Percentiles rank a stretch among this genome's conserved stretches.
phyloP scores from a whole-genome alignment of 2,888 invertebrate genomes.

The Aporophyla nigra region DNA sequence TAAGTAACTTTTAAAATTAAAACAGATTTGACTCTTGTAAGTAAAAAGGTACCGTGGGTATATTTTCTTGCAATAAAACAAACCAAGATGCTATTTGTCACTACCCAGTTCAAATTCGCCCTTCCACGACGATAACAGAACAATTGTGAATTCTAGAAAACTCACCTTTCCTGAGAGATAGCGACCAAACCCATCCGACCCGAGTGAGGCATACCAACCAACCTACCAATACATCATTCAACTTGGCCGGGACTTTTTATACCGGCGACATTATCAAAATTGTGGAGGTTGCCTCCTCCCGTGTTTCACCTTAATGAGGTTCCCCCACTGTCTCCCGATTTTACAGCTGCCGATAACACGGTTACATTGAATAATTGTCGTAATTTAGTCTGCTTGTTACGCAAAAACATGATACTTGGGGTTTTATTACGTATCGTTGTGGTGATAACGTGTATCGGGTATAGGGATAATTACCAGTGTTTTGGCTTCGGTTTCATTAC shows the following conservation, averaged over 20 bases:
- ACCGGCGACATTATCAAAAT: constrained; percentile 69
- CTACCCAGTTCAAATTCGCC: constrained; percentile 33
- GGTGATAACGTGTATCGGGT: constrained; percentile 76
- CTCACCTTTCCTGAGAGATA: constrained; percentile 59
- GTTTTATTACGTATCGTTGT: constrained; percentile 84
- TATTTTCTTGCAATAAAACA: constrained; percentile 38
- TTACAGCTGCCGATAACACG: constrained; percentile 89
- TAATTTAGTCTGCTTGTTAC: constrained; percentile 88
- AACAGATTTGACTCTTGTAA: not conserved
- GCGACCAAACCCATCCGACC: constrained; percentile 59
- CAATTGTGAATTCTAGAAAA: constrained; percentile 64
- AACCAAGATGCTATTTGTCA: constrained; percentile 49
- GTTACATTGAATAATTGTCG: constrained; percentile 90
- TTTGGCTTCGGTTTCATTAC: constrained; percentile 50
- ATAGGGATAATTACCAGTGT: constrained; percentile 64
- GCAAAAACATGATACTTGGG: constrained; percentile 84
- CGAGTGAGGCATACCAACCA: constrained; percentile 57
- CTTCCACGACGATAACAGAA: constrained; percentile 49
- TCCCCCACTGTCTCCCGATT: constrained; percentile 81
- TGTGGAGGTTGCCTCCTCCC: constrained; percentile 65
- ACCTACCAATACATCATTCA: constrained; percentile 70
- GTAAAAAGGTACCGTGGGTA: not conserved
- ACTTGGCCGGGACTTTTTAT: constrained; percentile 64
- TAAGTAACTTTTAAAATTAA: not conserved
- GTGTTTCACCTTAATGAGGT: constrained; percentile 83